Evolutionary conservation across 1,140 invertebrate species (phyloP), one percentile per base, ranked within the genome.

Genomic region (Eumaeus atala): DNA sequence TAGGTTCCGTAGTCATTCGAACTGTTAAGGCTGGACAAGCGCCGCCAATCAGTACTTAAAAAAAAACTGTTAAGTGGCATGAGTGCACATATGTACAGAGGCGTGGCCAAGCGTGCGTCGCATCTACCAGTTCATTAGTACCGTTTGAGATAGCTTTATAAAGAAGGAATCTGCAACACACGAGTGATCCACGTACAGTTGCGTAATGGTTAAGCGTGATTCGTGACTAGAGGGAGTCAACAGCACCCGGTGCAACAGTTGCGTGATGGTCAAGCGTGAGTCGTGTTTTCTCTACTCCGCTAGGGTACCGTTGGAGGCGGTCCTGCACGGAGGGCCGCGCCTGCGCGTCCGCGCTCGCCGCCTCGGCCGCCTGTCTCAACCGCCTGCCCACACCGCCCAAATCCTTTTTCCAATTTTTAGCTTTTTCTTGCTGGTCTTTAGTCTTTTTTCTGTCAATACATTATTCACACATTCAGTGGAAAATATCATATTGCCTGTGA

Each of bases 371-470:
- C 37, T 84, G 81, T 37, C 56, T 62, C 17, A 81, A 61, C 38
- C 79, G 54, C 52, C 77, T 77, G 14, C 78, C 77, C 6, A 77
- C 78, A 5, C 79, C 76, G 10, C 64, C 66, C 10, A 58, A 51
- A 51, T 81, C 77, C 55, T 79, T 79, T 71, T 80, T 83, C 74
- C 75, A 78, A 7, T 52, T 66, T 0, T 67, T 59, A 51, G 64
- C 69, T 56, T 73, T 75, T 10, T 83, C 73, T 50, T 71, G 65
- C 21, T 70, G 62, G 7, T 84, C 75, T 18, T 67, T 75, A 70
- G 77, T 71, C 64, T 83, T 84, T 79, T 72, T 79, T 83, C 79
- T 83, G 79, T 70, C 48, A 61, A 72, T 54, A 50, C 51, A 53
- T 53, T 28, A 33, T n/a, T n/a, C 18, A 38, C 40, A 53, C 37